These are phyloP conservation scores for Zaprionus camerounensis DNA, from an alignment of 1,140 invertebrate genomes.

Conservation along the genomic window DNA sequence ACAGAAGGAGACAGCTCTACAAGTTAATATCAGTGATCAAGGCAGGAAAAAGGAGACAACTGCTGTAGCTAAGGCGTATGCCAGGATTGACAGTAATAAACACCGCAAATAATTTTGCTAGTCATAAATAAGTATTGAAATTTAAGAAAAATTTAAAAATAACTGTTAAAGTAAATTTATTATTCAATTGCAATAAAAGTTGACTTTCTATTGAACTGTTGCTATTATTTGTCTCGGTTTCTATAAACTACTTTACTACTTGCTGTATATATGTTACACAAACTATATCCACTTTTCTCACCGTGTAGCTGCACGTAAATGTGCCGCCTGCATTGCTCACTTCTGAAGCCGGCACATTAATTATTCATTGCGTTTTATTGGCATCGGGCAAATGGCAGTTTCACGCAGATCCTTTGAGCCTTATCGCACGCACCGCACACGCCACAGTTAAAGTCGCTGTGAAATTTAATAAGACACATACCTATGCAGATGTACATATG, in stretches of 20 bases:
- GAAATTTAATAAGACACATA: slow-evolving; percentile 17
- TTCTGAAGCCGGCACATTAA: slow-evolving; percentile 39
- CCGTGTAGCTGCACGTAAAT: slow-evolving; percentile 19
- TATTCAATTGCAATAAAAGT: not conserved
- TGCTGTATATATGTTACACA: not conserved
- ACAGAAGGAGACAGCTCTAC: not conserved
- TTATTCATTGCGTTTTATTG: slow-evolving; percentile 54
- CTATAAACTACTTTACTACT: not conserved
- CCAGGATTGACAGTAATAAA: too few species aligned
- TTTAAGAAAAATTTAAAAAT: not conserved
- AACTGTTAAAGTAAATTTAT: not conserved
- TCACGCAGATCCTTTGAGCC: slow-evolving; percentile 25
- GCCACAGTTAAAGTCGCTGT: slow-evolving; percentile 30
- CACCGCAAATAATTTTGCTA: too few species aligned
- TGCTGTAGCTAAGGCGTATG: not conserved
- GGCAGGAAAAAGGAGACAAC: not conserved
- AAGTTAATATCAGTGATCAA: not conserved
- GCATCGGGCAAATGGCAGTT: slow-evolving; percentile 42
- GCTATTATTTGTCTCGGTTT: too few species aligned
- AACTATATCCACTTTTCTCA: not conserved
- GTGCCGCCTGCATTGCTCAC: slow-evolving; percentile 38
- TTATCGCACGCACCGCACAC: slow-evolving; percentile 24
- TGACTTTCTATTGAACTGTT: too few species aligned
- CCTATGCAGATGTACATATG: not conserved
- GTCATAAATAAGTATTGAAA: too few species aligned